Evolutionary conservation across 2,797 vertebrate genomes (phyloP).

Genomic region (Remorina albescens): DNA sequence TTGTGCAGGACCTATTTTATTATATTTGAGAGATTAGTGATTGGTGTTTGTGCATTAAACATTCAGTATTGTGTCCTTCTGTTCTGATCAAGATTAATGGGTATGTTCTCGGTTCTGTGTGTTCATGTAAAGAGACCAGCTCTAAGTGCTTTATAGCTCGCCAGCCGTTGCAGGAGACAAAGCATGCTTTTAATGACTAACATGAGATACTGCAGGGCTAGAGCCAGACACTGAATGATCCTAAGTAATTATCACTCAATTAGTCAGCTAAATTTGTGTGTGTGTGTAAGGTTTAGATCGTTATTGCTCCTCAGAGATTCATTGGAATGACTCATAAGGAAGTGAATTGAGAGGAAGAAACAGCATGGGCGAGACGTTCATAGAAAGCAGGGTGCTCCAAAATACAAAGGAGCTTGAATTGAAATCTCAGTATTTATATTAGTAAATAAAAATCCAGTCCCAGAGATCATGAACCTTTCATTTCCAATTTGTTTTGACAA

Average conservation of each 20-base stretch:
- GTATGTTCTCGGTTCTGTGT: constrained; percentile 6
- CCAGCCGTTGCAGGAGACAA: constrained; percentile 12
- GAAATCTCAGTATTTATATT: constrained; percentile 10
- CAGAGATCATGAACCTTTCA: not conserved
- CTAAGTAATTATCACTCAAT: constrained; percentile 43
- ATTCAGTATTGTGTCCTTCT: not conserved
- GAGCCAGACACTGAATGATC: constrained; percentile 30
- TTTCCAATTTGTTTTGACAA: constrained; percentile 17
- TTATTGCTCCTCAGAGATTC: constrained; percentile 26
- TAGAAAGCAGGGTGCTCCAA: not conserved
- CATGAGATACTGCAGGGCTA: constrained; percentile 16
- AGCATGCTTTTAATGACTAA: constrained; percentile 33
- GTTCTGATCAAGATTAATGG: not conserved
- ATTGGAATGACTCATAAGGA: constrained; percentile 34
- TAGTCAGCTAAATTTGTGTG: constrained; percentile 18
- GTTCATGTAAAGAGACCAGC: constrained; percentile 1
- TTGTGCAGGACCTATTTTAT: too few relatives aligned
- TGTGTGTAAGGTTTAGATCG: not conserved
- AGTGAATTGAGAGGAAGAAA: constrained; percentile 26
- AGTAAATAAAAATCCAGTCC: not conserved
- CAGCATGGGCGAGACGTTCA: constrained; percentile 8
- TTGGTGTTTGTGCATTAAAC: too few relatives aligned
- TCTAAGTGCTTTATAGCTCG: not conserved
- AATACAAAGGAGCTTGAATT: constrained; percentile 7
- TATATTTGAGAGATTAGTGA: too few relatives aligned